Percentiles rank a stretch among this genome's conserved stretches.
phyloP scores from a whole-genome alignment of 2,888 invertebrate genomes.

The Tuta absoluta region DNA sequence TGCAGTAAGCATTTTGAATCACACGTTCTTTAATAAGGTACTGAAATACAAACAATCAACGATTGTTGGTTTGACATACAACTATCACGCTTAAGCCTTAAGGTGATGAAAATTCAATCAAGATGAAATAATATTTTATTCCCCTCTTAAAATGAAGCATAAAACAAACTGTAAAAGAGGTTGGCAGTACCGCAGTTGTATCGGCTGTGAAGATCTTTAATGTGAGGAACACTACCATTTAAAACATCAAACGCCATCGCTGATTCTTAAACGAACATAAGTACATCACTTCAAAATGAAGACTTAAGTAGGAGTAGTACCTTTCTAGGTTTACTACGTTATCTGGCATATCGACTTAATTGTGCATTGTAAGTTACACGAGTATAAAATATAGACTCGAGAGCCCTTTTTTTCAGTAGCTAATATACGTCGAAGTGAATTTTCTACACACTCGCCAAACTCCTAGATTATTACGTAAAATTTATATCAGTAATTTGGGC shows the following conservation, averaged over 20 bases:
- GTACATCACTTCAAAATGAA: no score
- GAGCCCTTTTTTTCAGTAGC: no score
- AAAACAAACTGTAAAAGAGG: slow-evolving; percentile 66
- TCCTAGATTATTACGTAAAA: no score
- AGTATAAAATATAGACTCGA: no score
- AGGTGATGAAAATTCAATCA: slow-evolving; percentile 71
- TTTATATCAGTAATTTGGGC: no score
- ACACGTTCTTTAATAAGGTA: background rate
- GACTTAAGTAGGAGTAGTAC: no score
- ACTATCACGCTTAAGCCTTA: slow-evolving; percentile 48
- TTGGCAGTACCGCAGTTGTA: slow-evolving; percentile 55
- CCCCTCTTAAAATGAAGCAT: slow-evolving; percentile 62
- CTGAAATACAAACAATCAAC: slow-evolving; percentile 14
- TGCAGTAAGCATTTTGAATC: background rate
- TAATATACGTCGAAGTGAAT: no score
- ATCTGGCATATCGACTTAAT: no score
- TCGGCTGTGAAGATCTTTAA: slow-evolving; percentile 59
- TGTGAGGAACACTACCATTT: slow-evolving; percentile 46
- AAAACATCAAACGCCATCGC: background rate
- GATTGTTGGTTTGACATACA: slow-evolving; percentile 46
- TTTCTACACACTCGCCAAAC: no score
- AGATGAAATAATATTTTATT: slow-evolving; percentile 64
- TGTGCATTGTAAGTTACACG: no score
- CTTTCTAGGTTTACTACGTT: no score
- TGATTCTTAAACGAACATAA: no score